Evolutionary conservation across 1,140 invertebrate species (phyloP).

Genomic region (Anoplophora glabripennis): DNA sequence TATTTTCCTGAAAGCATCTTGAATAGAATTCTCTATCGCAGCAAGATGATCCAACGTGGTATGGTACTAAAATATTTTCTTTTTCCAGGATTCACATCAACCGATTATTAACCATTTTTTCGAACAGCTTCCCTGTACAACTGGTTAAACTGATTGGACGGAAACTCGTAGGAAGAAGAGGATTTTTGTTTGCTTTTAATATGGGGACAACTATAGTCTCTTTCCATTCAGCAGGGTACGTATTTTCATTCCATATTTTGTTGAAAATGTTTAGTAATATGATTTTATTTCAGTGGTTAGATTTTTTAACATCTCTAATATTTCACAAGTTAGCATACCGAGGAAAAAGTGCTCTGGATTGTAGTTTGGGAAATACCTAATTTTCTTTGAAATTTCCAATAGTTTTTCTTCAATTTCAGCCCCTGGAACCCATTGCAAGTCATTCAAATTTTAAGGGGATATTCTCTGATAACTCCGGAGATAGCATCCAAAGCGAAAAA

Average conservation of each 20-base stretch:
- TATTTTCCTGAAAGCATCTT: slow-evolving; percentile 14
- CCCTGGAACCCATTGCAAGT: too few species aligned
- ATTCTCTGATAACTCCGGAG: too few species aligned
- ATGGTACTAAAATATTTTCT: slow-evolving; percentile 7
- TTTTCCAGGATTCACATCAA: slow-evolving; percentile 19
- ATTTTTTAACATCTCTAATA: too few species aligned
- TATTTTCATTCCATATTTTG: not conserved
- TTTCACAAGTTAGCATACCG: too few species aligned
- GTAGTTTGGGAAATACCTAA: too few species aligned
- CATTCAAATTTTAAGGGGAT: too few species aligned
- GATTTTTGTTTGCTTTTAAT: not conserved
- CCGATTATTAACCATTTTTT: slow-evolving; percentile 29
- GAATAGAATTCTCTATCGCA: slow-evolving; percentile 14
- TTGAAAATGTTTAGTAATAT: too few species aligned
- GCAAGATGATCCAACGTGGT: slow-evolving; percentile 23
- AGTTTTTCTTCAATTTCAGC: too few species aligned
- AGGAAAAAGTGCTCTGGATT: too few species aligned
- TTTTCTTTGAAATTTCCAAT: too few species aligned
- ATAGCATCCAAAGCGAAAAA: too few species aligned
- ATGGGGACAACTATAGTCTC: slow-evolving; percentile 3
- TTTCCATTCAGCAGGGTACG: not conserved
- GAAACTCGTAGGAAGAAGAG: slow-evolving; percentile 1
- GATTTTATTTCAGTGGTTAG: too few species aligned
- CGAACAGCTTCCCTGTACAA: slow-evolving; percentile 25
- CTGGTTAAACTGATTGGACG: slow-evolving; percentile 27